phyloP scores from a whole-genome alignment of 2,888 invertebrate genomes.

The Apodemia mormo region DNA sequence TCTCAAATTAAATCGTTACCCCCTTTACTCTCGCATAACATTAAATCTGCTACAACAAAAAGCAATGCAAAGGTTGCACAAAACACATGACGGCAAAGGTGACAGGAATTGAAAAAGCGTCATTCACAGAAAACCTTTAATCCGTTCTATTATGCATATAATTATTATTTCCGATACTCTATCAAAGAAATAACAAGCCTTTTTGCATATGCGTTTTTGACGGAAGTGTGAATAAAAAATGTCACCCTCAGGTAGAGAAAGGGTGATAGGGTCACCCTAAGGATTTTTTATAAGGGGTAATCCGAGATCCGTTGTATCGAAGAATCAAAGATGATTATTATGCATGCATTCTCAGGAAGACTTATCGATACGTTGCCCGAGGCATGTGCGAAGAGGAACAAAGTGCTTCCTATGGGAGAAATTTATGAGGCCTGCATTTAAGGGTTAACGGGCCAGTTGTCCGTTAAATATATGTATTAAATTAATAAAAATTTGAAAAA shows the following conservation, averaged over 20 bases:
- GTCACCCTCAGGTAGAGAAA: constrained; percentile 73
- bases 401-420: constrained; percentile 60
- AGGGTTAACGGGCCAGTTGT: constrained; percentile 50
- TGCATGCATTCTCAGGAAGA: constrained; percentile 79
- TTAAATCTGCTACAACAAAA: constrained; percentile 60
- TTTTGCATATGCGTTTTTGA: constrained; percentile 77
- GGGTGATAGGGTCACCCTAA: constrained; percentile 60
- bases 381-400: constrained; percentile 58
- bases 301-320: constrained; percentile 63
- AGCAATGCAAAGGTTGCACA: constrained; percentile 38
- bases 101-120: constrained; percentile 69
- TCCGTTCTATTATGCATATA: constrained; percentile 80
- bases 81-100: constrained; percentile 74
- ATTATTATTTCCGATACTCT: constrained; percentile 79
- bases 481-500: constrained; percentile 9
- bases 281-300: constrained; percentile 65
- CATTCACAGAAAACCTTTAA: constrained; percentile 70
- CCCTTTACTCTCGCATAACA: constrained; percentile 70
- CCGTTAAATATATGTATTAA: constrained; percentile 27
- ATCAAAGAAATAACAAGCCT: constrained; percentile 78
- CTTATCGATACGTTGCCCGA: constrained; percentile 61
- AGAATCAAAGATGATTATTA: constrained; percentile 70
- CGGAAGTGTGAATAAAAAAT: constrained; percentile 81
- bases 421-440: constrained; percentile 48
- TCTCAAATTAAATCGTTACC: constrained; percentile 40